A percentile compares a stretch with the other conserved stretches of the same genome.
Conservation (phyloP, 2,113 vertebrate genomes). For the Pteropus alecto region DNA sequence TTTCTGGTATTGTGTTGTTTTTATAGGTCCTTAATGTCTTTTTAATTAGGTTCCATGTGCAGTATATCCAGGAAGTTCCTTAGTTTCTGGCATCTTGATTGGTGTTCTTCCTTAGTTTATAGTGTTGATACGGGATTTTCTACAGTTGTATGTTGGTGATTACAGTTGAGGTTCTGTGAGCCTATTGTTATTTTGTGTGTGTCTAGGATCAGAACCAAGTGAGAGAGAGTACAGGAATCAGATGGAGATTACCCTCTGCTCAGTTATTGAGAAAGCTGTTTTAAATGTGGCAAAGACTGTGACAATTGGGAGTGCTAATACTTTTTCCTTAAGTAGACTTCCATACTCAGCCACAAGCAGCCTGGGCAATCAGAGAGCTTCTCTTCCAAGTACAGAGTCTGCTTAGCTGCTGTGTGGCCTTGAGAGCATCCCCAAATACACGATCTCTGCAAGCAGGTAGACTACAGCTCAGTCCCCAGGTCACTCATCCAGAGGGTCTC, state of each 20-base stretch:
- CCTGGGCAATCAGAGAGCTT: not conserved
- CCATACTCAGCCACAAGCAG: not conserved
- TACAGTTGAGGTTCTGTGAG: not conserved
- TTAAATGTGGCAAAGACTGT: not conserved
- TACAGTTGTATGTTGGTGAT: not conserved
- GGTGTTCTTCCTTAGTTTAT: not conserved
- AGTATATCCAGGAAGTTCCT: conserved; percentile 5
- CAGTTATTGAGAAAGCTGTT: not conserved
- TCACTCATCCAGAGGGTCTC: not conserved
- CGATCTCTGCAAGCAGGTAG: not conserved
- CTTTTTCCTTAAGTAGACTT: not conserved
- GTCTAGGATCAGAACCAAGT: not conserved
- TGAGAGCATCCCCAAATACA: not conserved
- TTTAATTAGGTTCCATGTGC: conserved; percentile 40
- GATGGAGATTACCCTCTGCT: not conserved
- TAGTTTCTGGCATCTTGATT: not conserved
- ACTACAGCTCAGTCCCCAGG: not conserved
- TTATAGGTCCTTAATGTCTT: conserved; percentile 9
- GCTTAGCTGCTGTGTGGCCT: not conserved
- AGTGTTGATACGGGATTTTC: not conserved
- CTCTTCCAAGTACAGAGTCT: not conserved
- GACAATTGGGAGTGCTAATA: not conserved
- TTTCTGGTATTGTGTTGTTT: conserved; percentile 42
- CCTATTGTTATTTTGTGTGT: not conserved
- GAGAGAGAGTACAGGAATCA: not conserved